Conservation (phyloP, 2,797 vertebrate species). For the Menidia menidia region DNA sequence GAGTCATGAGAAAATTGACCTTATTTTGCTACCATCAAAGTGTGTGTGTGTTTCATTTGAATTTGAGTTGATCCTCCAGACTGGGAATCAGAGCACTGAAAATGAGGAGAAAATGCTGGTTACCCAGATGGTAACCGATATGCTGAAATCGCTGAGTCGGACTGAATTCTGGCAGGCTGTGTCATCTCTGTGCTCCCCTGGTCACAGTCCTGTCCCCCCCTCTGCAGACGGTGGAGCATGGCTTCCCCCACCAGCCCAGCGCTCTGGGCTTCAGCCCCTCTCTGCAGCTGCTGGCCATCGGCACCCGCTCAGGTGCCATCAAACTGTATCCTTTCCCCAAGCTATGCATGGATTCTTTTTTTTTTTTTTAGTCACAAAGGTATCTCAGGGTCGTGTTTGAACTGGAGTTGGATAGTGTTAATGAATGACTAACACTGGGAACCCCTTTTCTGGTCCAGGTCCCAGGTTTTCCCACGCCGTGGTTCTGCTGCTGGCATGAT, state of each 20-base stretch:
- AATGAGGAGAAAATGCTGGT: too few relatives aligned
- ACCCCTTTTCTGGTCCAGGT: slow-evolving; percentile 38
- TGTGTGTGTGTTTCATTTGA: too few relatives aligned
- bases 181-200: slow-evolving; percentile 23
- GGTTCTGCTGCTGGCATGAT: slow-evolving; percentile 22
- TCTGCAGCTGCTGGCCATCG: slow-evolving; percentile 92
- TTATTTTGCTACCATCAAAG: too few relatives aligned
- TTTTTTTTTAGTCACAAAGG: not conserved
- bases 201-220: not conserved
- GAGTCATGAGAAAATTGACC: too few relatives aligned
- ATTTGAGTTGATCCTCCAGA: too few relatives aligned
- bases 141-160: too few relatives aligned
- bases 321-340: slow-evolving; percentile 92
- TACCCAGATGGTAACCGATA: too few relatives aligned
- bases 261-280: slow-evolving; percentile 91
- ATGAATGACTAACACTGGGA: slow-evolving; percentile 22
- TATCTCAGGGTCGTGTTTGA: slow-evolving; percentile 45
- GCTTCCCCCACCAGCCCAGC: slow-evolving; percentile 97
- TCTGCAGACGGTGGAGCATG: slow-evolving; percentile 94
- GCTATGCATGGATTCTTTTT: not conserved
- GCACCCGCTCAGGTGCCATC: slow-evolving; percentile 95
- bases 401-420: slow-evolving; percentile 38
- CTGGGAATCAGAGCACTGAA: too few relatives aligned
- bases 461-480: slow-evolving; percentile 69
- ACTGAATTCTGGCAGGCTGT: too few relatives aligned